A percentile compares a stretch with the other conserved stretches of the same genome.
These are phyloP conservation scores for Florisuga fusca DNA, from an alignment of 2,797 vertebrate genomes.

Conservation along the genomic window DNA sequence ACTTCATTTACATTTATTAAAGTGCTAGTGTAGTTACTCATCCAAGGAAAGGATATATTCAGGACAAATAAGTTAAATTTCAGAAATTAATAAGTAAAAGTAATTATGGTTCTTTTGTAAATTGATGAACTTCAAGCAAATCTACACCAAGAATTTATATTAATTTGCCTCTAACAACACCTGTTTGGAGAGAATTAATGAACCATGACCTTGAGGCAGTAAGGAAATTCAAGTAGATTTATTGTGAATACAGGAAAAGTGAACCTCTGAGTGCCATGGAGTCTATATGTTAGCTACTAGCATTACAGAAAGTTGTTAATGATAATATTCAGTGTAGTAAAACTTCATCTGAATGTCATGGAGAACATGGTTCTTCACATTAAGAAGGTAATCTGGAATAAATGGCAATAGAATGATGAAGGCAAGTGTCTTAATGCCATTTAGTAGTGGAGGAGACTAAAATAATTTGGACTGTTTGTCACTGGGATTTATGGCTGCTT, in stretches of 20 bases:
- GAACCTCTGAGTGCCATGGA: not conserved
- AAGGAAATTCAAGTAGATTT: not conserved
- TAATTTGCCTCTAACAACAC: constrained; percentile 31
- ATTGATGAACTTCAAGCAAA: constrained; percentile 40
- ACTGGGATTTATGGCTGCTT: not conserved
- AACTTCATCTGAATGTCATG: not conserved
- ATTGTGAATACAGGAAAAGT: not conserved
- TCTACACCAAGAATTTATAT: not conserved
- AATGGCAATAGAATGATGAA: not conserved
- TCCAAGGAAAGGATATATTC: constrained; percentile 29
- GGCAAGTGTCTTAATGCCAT: not conserved
- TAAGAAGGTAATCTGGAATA: not conserved
- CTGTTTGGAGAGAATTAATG: constrained; percentile 5
- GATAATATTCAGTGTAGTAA: not conserved
- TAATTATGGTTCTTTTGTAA: constrained; percentile 56
- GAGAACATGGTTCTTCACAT: not conserved
- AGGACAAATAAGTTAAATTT: constrained; percentile 48
- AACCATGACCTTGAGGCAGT: not conserved
- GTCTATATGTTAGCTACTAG: not conserved
- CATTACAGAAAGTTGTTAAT: not conserved
- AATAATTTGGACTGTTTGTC: not conserved
- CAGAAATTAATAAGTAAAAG: constrained; percentile 54
- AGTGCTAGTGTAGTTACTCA: not conserved
- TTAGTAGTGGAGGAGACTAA: not conserved
- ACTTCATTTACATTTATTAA: constrained; percentile 59